phyloP scores from a whole-genome alignment of 2,113 vertebrate genomes.

The Panthera leo region DNA sequence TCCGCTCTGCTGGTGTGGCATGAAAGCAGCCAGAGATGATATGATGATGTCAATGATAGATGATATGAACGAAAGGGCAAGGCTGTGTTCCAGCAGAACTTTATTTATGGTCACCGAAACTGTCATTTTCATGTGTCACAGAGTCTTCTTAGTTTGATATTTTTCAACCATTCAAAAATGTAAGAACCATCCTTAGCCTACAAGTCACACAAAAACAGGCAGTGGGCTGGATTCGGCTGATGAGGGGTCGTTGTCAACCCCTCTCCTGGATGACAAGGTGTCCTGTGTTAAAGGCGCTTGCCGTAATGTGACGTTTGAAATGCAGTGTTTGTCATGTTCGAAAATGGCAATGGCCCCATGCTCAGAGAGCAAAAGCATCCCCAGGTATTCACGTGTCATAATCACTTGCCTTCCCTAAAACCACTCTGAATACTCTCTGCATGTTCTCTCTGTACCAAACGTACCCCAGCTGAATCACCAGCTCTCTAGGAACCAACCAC shows the following conservation, averaged over 20 bases:
- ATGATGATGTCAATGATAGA: neutral
- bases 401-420: neutral
- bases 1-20: neutral
- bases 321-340: neutral
- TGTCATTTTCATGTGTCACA: neutral
- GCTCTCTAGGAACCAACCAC: neutral
- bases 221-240: neutral
- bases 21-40: neutral
- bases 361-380: neutral
- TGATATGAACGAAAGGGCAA: neutral
- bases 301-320: neutral
- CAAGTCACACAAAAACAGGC: neutral
- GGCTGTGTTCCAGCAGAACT: neutral
- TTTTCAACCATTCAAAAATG: slow-evolving; percentile 46
- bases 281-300: neutral
- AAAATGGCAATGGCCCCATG: neutral
- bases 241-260: neutral
- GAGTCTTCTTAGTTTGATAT: neutral
- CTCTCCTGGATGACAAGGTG: neutral
- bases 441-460: neutral
- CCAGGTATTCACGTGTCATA: neutral
- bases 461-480: neutral
- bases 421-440: neutral
- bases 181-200: neutral
- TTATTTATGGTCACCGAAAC: neutral